phyloP scores from a whole-genome alignment of 2,888 invertebrate species.

The Cyclophora albipunctata region DNA sequence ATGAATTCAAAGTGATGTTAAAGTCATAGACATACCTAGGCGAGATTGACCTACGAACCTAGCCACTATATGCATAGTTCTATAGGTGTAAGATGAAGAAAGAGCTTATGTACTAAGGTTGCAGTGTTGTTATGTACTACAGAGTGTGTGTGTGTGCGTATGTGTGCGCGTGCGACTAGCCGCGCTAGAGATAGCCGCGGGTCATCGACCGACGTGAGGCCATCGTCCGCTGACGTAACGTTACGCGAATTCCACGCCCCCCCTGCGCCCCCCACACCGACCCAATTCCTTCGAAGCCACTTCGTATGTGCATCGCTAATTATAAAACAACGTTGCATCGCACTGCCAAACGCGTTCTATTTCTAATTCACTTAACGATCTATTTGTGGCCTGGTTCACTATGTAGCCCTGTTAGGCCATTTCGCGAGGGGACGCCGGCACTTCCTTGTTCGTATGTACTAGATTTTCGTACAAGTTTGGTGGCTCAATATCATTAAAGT shows the following conservation, averaged over 20 bases:
- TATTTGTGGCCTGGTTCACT: slow-evolving; percentile 31
- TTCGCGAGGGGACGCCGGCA: not conserved
- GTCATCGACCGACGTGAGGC: slow-evolving; percentile 69
- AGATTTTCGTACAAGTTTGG: too few relatives aligned
- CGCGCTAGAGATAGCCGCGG: slow-evolving; percentile 66
- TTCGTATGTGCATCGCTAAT: slow-evolving; percentile 70
- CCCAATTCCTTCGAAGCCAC: slow-evolving; percentile 72
- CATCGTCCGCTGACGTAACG: slow-evolving; percentile 73
- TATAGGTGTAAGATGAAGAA: too few relatives aligned
- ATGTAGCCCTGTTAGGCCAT: slow-evolving; percentile 13
- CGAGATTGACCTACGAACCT: too few relatives aligned
- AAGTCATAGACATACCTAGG: too few relatives aligned
- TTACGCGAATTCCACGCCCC: slow-evolving; percentile 68
- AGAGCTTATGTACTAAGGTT: too few relatives aligned
- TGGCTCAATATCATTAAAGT: too few relatives aligned
- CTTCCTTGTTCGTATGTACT: too few relatives aligned
- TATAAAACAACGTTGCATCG: slow-evolving; percentile 58
- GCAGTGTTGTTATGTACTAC: too few relatives aligned
- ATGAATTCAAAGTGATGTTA: too few relatives aligned
- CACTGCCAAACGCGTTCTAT: slow-evolving; percentile 57
- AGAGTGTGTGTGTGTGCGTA: slow-evolving; percentile 29
- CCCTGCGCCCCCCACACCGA: slow-evolving; percentile 48
- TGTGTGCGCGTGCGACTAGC: slow-evolving; percentile 54
- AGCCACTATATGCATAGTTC: too few relatives aligned
- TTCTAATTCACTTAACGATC: slow-evolving; percentile 45